Evolutionary conservation across 2,797 vertebrate species (phyloP).

Genomic region (Dendrocincla tyrannina): DNA sequence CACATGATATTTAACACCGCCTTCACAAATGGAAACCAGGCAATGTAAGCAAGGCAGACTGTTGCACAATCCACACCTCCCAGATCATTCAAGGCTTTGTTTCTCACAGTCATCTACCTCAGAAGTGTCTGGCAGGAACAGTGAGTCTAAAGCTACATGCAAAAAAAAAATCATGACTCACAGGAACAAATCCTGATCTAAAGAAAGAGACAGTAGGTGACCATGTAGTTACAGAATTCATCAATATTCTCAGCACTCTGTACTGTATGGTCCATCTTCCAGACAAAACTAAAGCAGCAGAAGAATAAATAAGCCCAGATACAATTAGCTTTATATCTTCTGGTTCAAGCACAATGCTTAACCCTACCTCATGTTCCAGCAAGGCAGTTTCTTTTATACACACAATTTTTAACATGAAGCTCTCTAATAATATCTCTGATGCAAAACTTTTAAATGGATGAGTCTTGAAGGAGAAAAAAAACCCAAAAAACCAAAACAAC

Average conservation of each 20-base stretch:
- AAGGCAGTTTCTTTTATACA: neutral
- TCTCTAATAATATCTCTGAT: neutral
- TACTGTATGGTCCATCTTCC: neutral
- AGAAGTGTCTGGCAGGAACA: neutral
- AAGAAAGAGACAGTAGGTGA: neutral
- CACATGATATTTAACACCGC: neutral
- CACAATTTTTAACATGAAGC: neutral
- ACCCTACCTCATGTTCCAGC: neutral
- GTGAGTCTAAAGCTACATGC: neutral
- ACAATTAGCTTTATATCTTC: neutral
- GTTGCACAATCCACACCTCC: neutral
- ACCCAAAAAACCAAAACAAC: too few species aligned
- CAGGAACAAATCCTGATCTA: neutral
- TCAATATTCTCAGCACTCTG: neutral
- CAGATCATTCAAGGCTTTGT: neutral
- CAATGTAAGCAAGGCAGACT: neutral
- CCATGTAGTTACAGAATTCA: neutral
- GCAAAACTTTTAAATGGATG: neutral
- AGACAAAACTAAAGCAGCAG: neutral
- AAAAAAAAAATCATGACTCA: neutral
- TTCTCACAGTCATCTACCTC: neutral
- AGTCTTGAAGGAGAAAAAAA: neutral
- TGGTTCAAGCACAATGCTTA: neutral
- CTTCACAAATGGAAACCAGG: neutral
- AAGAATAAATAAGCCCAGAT: neutral